Base-by-base conservation (phyloP, 2,888 invertebrate species). In the Drosophila atripex region DNA sequence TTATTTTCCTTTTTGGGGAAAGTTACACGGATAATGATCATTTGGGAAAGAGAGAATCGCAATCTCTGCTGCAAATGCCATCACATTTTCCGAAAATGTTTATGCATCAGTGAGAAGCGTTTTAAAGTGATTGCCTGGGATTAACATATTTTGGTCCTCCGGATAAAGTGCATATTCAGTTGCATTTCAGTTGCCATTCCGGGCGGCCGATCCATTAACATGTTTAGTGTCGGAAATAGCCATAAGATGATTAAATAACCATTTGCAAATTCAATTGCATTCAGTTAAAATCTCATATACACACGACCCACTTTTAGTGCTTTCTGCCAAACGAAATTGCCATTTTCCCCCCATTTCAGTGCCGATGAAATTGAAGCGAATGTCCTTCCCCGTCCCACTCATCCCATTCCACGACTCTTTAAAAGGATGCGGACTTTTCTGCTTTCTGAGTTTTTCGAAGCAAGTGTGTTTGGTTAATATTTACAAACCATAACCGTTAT, bases 211-310 rank as follows among this genome's bases (percentile, higher is more conserved):
- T 5, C 23, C 57, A 43, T 50, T 56, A 49, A 55, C 46, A 23
- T 12, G 28, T 21, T 14, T 39, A 63, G 46, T 46, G 47, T 12
- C 46, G 18, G 12, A 28, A 28, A 38, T 61, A 28, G 14, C 61
- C 59, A 16, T 63, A 64, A 64, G 64, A 64, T 64, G 38, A 60
- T 60, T 60, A 60, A 60, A 64, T 47, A 25, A 21, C 21, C 43
- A 43, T 43, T 18, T 25, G 59, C 28, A 47, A 11, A 16, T 30
- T 38, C 30, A 39, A 38, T 21, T 18, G 60, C 6, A 41, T 43
- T 21, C 43, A 43, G 21, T 21, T 43, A 21, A 23, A 16, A 23
- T 14, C 28, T 30, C 56, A 21, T 23, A n/a, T 14, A 39, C 39
- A 41, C 55, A 21, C 35, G 35, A 28, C 12, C 38, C 12, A 60